These are phyloP conservation scores for Fragum sueziense DNA, from an alignment of 2,888 invertebrate species.

Conservation along the genomic window DNA sequence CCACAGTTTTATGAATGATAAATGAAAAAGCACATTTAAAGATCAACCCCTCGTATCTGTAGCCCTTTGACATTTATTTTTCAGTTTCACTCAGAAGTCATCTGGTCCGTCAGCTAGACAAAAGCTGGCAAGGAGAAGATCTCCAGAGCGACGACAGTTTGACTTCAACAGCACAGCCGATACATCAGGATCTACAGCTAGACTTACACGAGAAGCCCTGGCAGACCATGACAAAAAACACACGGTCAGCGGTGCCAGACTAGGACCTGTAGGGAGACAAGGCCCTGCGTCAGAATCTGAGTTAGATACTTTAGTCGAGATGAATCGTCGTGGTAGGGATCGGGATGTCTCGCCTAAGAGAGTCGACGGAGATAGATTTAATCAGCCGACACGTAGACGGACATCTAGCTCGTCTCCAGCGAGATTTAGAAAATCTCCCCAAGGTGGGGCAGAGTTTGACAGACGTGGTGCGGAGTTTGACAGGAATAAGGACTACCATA, in stretches of 20 bases:
- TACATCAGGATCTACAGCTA: conserved; percentile 28
- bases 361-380: background rate
- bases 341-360: conserved; percentile 4
- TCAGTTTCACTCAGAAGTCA: conserved; percentile 23
- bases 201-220: conserved; percentile 59
- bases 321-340: conserved; percentile 29
- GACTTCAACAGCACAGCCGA: conserved; percentile 37
- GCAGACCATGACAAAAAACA: conserved; percentile 55
- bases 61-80: too few species aligned
- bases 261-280: conserved; percentile 32
- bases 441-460: background rate
- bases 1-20: too few species aligned
- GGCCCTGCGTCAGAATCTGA: conserved; percentile 58
- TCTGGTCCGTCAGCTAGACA: background rate
- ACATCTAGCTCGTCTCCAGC: conserved; percentile 57
- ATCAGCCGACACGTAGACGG: conserved; percentile 22
- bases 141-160: conserved; percentile 49
- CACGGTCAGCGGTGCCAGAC: conserved; percentile 27
- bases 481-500: conserved; percentile 24
- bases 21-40: too few species aligned
- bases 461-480: background rate
- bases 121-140: background rate
- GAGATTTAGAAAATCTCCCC: conserved; percentile 33
- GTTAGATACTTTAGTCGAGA: conserved; percentile 55
- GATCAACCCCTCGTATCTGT: too few species aligned